Percentiles rank a stretch among this genome's conserved stretches.
phyloP scores from a whole-genome alignment of 2,888 invertebrate genomes.

The Xanthorhoe designata region DNA sequence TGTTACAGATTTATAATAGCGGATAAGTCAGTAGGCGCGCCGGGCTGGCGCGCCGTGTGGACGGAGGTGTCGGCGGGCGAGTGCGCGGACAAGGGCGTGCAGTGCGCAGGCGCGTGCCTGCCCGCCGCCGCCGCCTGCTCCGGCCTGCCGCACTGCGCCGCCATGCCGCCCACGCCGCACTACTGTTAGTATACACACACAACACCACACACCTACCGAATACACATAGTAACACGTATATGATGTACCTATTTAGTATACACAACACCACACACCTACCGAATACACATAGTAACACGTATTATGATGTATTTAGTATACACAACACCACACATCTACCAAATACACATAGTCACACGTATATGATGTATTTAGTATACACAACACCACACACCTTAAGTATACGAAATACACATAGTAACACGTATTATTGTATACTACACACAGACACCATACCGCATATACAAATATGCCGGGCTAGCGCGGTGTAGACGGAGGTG shows the following conservation, averaged over 20 bases:
- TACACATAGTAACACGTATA: too few species aligned
- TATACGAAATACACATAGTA: too few species aligned
- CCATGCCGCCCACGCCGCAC: conserved; percentile 80
- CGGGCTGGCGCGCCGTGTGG: conserved; percentile 97
- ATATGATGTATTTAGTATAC: too few species aligned
- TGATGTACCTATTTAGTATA: too few species aligned
- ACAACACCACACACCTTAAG: neutral
- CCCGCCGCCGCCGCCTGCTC: conserved; percentile 76
- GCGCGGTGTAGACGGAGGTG: too few species aligned
- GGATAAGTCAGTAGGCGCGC: conserved; percentile 96
- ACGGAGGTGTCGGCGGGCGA: conserved; percentile 91
- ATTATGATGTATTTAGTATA: too few species aligned
- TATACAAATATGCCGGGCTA: too few species aligned
- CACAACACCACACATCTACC: neutral
- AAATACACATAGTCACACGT: too few species aligned
- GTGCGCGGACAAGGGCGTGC: conserved; percentile 54
- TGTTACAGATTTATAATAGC: conserved; percentile 96
- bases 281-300: too few species aligned
- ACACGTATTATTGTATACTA: too few species aligned
- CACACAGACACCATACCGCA: too few species aligned
- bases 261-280: neutral
- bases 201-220: conserved; percentile 30
- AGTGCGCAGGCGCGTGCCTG: conserved; percentile 70
- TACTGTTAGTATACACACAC: conserved; percentile 89
- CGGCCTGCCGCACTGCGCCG: conserved; percentile 90